Conservation (phyloP, 2,113 vertebrate genomes). For the Tragelaphus buxtoni region DNA sequence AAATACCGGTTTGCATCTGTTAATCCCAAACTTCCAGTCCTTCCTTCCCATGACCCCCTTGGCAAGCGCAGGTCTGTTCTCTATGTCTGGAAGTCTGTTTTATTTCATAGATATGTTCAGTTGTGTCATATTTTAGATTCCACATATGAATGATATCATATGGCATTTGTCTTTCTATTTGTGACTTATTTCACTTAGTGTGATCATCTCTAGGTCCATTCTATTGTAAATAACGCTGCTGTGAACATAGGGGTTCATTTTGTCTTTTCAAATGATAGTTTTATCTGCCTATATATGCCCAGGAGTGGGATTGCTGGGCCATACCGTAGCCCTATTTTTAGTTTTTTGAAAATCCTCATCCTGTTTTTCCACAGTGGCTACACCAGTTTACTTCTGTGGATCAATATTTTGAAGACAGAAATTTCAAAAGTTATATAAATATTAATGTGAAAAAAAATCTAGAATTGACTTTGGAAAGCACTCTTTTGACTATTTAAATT, state of each 20-base stretch:
- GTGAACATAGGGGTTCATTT: neutral
- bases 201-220: neutral
- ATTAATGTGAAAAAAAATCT: slow-evolving; percentile 1
- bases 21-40: neutral
- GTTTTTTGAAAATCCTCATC: neutral
- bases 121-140: neutral
- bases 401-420: neutral
- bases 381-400: neutral
- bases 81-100: neutral
- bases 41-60: neutral
- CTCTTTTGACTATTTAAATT: neutral
- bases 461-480: neutral
- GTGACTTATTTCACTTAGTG: neutral
- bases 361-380: neutral
- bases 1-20: neutral
- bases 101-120: neutral
- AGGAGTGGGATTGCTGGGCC: neutral
- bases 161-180: neutral
- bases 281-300: neutral
- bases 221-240: neutral
- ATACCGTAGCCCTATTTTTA: neutral
- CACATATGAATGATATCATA: neutral
- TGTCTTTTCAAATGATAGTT: neutral
- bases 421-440: neutral
- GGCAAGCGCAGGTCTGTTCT: neutral